A percentile compares a stretch with the other conserved stretches of the same genome.
phyloP scores from a whole-genome alignment of 2,888 invertebrate genomes.

The Troilus luridus region DNA sequence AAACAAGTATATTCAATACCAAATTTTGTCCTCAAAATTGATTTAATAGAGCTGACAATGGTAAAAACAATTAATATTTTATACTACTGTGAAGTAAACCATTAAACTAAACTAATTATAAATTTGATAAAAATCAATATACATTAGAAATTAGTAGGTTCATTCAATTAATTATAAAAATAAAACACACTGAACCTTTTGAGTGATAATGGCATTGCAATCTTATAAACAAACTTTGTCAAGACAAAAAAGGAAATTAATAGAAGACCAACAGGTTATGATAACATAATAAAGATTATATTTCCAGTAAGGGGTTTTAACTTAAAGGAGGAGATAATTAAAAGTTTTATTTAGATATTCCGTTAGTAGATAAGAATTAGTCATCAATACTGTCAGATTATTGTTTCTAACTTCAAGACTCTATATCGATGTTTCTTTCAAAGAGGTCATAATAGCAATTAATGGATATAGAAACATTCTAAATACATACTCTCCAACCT shows the following conservation, averaged over 20 bases:
- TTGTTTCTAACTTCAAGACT: not conserved
- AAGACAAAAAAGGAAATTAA: not conserved
- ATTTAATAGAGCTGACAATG: not conserved
- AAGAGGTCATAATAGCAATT: no score
- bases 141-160: not conserved
- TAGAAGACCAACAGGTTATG: not conserved
- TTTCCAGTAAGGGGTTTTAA: not conserved
- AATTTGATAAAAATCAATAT: not conserved
- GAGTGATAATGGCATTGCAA: slow-evolving; percentile 6
- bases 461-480: no score
- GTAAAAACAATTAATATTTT: not conserved
- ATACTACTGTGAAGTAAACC: not conserved
- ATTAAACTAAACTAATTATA: not conserved
- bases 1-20: not conserved
- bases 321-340: not conserved
- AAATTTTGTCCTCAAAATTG: not conserved
- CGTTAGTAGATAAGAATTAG: not conserved
- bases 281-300: not conserved
- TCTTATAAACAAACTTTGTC: not conserved
- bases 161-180: not conserved
- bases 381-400: not conserved
- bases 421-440: not conserved
- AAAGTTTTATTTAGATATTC: not conserved
- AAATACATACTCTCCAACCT: no score
- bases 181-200: slow-evolving; percentile 10